These are phyloP conservation scores for Jordanella pulchra DNA, from an alignment of 2,797 vertebrate genomes.

Conservation along the genomic window DNA sequence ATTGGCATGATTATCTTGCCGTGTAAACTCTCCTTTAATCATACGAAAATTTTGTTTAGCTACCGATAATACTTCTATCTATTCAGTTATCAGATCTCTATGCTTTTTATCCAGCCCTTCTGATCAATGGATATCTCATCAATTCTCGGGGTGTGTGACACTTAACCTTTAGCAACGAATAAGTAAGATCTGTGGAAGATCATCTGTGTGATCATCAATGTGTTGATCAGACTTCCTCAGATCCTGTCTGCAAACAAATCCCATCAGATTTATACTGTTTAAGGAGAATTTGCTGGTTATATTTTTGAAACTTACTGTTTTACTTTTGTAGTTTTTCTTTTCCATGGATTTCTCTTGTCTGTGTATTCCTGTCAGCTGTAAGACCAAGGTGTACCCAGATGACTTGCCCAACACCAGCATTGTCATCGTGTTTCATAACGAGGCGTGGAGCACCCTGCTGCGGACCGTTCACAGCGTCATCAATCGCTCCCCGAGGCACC, in stretches of 20 bases:
- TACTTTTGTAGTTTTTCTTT: not conserved
- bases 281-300: not conserved
- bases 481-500: conserved; percentile 86
- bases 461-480: conserved; percentile 93
- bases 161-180: not conserved
- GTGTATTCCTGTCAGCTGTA: conserved; percentile 81
- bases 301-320: conserved; percentile 2
- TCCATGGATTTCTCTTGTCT: not conserved
- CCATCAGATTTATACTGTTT: not conserved
- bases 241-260: not conserved
- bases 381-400: conserved; percentile 89
- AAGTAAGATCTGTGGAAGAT: not conserved
- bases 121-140: not conserved
- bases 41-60: not conserved
- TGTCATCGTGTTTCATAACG: conserved; percentile 99
- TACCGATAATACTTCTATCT: not conserved
- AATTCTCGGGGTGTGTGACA: not conserved
- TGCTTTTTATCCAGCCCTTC: not conserved
- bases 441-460: conserved; percentile 96
- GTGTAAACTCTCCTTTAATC: not conserved
- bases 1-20: too few relatives aligned
- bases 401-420: conserved; percentile 95
- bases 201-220: not conserved
- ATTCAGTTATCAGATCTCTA: not conserved
- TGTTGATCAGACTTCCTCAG: not conserved